Evolutionary conservation across 2,113 vertebrate genomes (phyloP).

Genomic region (Prunella himalayana): DNA sequence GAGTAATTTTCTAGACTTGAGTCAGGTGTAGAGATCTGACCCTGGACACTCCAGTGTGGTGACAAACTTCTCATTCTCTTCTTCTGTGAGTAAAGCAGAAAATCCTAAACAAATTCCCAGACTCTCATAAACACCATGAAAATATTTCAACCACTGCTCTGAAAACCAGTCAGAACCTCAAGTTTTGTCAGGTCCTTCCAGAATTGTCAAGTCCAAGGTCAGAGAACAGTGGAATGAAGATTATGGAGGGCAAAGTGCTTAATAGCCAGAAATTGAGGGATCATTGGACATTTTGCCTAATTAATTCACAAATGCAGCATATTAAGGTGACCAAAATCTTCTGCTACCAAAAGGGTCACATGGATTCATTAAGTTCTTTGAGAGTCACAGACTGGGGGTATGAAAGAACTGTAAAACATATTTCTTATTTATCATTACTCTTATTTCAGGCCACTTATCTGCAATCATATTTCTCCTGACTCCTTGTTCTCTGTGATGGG

Average conservation of each 20-base stretch:
- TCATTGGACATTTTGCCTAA: background rate
- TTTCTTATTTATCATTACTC: background rate
- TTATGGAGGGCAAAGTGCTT: background rate
- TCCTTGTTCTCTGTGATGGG: background rate
- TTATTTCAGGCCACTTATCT: background rate
- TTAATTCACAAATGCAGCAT: background rate
- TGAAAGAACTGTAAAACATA: background rate
- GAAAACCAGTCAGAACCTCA: background rate
- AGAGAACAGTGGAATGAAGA: background rate
- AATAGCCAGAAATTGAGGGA: background rate
- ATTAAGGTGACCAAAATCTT: background rate
- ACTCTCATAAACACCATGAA: background rate
- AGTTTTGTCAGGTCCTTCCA: background rate
- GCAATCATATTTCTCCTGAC: background rate
- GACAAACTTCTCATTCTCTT: background rate
- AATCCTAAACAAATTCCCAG: background rate
- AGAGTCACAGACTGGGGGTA: background rate
- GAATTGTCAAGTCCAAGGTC: background rate
- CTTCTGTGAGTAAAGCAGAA: background rate
- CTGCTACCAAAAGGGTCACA: background rate
- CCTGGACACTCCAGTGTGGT: background rate
- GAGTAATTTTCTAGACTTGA: background rate
- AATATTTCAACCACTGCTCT: background rate
- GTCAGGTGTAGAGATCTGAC: background rate
- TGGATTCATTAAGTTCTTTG: background rate